Evolutionary conservation across 1,140 invertebrate genomes (phyloP), one percentile per base, ranked within the genome.

Genomic region (Formica selysi): DNA sequence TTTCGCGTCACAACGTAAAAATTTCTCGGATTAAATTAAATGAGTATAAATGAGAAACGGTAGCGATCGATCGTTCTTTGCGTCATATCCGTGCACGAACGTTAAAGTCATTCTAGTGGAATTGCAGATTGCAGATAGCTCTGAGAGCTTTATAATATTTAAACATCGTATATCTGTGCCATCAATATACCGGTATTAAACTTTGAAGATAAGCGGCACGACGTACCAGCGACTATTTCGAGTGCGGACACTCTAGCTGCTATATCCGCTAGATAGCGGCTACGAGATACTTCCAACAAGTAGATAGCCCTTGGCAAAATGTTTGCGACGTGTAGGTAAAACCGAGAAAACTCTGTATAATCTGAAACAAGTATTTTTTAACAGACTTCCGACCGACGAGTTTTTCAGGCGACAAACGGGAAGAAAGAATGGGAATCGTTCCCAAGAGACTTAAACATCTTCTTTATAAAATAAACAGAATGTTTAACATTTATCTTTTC

Each of bases 191-290:
- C 57, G 38, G 61, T 86, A 76, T 71, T 76, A 76, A 86, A 67
- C 76, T 73, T 83, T 61, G 36, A 59, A 86, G 84, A 86, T 89
- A 89, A 89, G 74, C 54, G 16, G 16, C n/a, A 38, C 32, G 38
- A n/a, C 29, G 22, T 2, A 51, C 1, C 19, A 22, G n/a, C 68
- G 29, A 73, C 26, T 22, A 41, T 70, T 61, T 74, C 29, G n/a
- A 44, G 57, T 61, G 51, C 11, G 67, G 36, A 36, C 48, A 83
- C 26, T 7, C 13, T 51, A 59, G 48, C 19, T 10, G 11, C 6
- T 48, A 16, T 13, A 36, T 80, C n/a, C 38, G 13, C 4, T 22
- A 68, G 83, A 89, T 86, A 89, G 61, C 78, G 26, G 70, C 51
- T 79, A 70, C 36, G 48, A 59, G 16, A 36, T 74, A 38, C 71